Evolutionary conservation across 2,888 invertebrate species (phyloP), one percentile per base, ranked within the genome.

Genomic region (Drosophila fulvimacula): DNA sequence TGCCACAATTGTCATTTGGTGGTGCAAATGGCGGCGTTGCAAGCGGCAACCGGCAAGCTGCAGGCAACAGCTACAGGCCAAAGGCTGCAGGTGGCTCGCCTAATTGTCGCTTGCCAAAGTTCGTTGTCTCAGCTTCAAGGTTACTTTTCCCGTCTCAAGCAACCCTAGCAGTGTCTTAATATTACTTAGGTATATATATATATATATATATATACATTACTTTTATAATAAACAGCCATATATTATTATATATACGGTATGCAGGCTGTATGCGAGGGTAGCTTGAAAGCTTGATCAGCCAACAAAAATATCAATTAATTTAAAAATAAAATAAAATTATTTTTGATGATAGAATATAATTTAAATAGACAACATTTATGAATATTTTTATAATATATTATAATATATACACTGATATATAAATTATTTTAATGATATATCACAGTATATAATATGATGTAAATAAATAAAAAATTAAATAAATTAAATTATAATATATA

Each of bases 1-100:
- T 36, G 76, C 51, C 46, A 44, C 63, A 61, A 70, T 59, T 67
- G 44, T 38, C 62, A 52, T 57, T 57, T 59, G 69, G 53, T 73
- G 76, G 73, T 67, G 55, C 32, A 19, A n/a, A 34, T 34, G 34
- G 13, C 13, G 34, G 34, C 34, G 38, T n/a, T 24, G 41, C 49
- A 53, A 38, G 21, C 36, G 24, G 52, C 61, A 59, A 10, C 60
- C 59, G 17, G 30, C 69, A 62, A 9, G 63, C 59, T 21, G 24
- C 70, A 21, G 32, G 49, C 46, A 3, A 9, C 9, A 21, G n/a
- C 27, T n/a, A 27, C 46, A 55, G 36, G n/a, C 32, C 6, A 9
- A 2, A 7, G 39, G 39, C 39, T 34, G 42, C 60, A 36, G 57
- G 44, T 59, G n/a, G 30, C 30, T 42, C 34, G 11, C 21, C 58